Evolutionary conservation across 2,888 invertebrate genomes (phyloP).

Genomic region (Drosophila phalerata): DNA sequence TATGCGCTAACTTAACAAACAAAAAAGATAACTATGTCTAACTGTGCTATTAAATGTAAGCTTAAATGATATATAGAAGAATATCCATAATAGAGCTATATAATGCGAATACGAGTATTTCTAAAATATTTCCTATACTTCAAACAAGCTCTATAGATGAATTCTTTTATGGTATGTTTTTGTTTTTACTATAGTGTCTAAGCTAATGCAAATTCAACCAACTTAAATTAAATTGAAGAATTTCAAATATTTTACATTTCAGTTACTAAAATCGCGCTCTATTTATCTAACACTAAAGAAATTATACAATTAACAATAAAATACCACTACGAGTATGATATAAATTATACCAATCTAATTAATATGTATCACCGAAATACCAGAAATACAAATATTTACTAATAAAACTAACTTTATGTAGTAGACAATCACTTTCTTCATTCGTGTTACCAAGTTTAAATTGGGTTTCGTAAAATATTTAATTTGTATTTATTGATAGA

Average conservation of each 20-base stretch:
- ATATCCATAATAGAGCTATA: slow-evolving; percentile 45
- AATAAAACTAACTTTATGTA: slow-evolving; percentile 84
- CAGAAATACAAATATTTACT: slow-evolving; percentile 70
- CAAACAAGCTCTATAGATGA: slow-evolving; percentile 16
- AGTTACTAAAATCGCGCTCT: slow-evolving; percentile 42
- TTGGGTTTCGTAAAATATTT: not conserved
- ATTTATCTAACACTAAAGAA: slow-evolving; percentile 51
- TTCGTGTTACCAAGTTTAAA: not conserved
- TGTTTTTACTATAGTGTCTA: slow-evolving; percentile 12
- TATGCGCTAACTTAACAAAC: slow-evolving; percentile 35
- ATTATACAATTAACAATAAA: slow-evolving; percentile 56
- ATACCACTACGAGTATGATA: slow-evolving; percentile 54
- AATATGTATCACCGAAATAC: slow-evolving; percentile 56
- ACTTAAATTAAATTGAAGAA: slow-evolving; percentile 10
- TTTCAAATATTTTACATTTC: slow-evolving; percentile 41
- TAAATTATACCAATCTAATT: slow-evolving; percentile 66
- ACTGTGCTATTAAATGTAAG: slow-evolving; percentile 84
- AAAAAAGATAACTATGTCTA: slow-evolving; percentile 72
- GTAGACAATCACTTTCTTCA: slow-evolving; percentile 57
- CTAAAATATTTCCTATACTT: slow-evolving; percentile 45
- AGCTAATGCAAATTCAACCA: slow-evolving; percentile 22
- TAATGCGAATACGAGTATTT: slow-evolving; percentile 46
- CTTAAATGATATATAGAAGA: slow-evolving; percentile 53
- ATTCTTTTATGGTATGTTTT: slow-evolving; percentile 21
- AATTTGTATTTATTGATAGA: not conserved